phyloP scores from a whole-genome alignment of 2,888 invertebrate species.

The Notocelia uddmanniana region DNA sequence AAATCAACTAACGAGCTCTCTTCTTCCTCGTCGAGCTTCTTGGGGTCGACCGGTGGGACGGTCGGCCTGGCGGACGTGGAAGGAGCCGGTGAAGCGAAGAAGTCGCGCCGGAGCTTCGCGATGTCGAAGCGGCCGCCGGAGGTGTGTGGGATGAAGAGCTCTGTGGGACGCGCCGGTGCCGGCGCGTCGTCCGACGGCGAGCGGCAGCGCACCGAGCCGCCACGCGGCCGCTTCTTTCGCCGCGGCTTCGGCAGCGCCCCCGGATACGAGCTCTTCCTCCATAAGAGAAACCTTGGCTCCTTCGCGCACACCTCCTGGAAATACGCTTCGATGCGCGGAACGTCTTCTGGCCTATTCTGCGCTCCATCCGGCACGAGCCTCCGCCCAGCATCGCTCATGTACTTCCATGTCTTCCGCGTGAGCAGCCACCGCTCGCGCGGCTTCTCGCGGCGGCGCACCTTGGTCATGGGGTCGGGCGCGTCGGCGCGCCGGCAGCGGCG shows the following conservation, averaged over 20 bases:
- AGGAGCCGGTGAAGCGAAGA: constrained; percentile 82
- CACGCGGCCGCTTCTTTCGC: constrained; percentile 85
- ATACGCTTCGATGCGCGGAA: constrained; percentile 93
- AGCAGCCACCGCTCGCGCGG: constrained; percentile 94
- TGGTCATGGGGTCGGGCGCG: constrained; percentile 86
- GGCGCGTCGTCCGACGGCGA: constrained; percentile 88
- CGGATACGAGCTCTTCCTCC: constrained; percentile 94
- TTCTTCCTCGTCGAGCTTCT: constrained; percentile 69
- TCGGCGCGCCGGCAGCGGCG: constrained; percentile 76
- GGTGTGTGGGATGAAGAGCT: constrained; percentile 79
- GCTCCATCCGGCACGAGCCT: constrained; percentile 94
- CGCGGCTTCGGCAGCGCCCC: constrained; percentile 88
- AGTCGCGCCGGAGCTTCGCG: constrained; percentile 89
- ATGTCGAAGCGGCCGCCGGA: constrained; percentile 89
- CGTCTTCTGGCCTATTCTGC: constrained; percentile 90
- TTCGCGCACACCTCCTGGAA: constrained; percentile 93
- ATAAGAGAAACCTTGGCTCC: constrained; percentile 92
- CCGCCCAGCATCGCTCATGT: constrained; percentile 96
- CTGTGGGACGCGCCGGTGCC: constrained; percentile 75
- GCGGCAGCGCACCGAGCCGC: constrained; percentile 89
- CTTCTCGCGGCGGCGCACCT: constrained; percentile 85
- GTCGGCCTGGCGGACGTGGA: constrained; percentile 76
- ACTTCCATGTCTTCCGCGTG: constrained; percentile 95
- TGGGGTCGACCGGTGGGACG: constrained; percentile 59
- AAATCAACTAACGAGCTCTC: constrained; percentile 87